phyloP scores from a whole-genome alignment of 1,140 invertebrate species.

The Venturia canescens region DNA sequence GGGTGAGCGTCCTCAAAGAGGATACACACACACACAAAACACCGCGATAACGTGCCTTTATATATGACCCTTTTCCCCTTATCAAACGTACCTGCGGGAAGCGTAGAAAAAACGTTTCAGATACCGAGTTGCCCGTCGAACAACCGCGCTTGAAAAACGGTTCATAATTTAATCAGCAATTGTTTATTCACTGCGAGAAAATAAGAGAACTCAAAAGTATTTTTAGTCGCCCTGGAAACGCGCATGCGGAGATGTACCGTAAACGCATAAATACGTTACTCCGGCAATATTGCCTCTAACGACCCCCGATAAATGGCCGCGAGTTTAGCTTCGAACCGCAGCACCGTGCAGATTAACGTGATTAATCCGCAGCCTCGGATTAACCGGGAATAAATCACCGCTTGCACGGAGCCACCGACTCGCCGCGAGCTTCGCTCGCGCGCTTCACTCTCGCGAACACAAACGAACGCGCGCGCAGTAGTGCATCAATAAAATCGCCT shows the following conservation, averaged over 20 bases:
- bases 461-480: background rate
- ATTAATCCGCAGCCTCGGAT: constrained; percentile 36
- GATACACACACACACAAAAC: background rate
- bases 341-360: constrained; percentile 26
- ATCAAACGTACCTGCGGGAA: background rate
- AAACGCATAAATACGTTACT: background rate
- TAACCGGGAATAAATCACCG: constrained; percentile 34
- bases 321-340: constrained; percentile 31
- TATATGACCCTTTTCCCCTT: constrained; percentile 14
- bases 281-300: constrained; percentile 35
- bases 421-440: background rate
- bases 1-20: background rate
- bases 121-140: background rate
- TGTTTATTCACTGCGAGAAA: too few relatives aligned
- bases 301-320: constrained; percentile 38
- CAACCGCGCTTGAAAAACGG: background rate
- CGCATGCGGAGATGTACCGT: background rate
- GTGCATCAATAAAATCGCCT: constrained; percentile 43
- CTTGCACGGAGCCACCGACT: constrained; percentile 8
- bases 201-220: background rate
- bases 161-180: constrained; percentile 1
- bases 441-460: background rate
- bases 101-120: background rate
- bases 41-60: background rate
- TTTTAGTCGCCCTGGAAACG: constrained; percentile 18